Evolutionary conservation across 1,140 invertebrate genomes (phyloP).

Genomic region (Conus ventricosus): DNA sequence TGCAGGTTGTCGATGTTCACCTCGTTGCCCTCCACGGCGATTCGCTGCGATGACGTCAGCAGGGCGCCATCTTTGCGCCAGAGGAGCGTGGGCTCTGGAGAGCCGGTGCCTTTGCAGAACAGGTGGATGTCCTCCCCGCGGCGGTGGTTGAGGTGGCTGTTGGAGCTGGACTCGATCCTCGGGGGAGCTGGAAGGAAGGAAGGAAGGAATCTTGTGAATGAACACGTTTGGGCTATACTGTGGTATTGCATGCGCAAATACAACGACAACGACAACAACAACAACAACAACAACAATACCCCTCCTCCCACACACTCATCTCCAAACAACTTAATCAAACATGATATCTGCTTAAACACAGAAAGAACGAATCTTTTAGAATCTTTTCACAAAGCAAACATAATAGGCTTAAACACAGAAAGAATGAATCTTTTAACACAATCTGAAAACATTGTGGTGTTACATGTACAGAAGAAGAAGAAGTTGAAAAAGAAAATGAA

Average conservation of each 20-base stretch:
- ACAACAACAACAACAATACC: no score
- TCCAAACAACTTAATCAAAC: no score
- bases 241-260: neutral
- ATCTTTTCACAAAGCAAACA: neutral
- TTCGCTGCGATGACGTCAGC: slow-evolving; percentile 40
- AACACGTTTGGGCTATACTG: neutral
- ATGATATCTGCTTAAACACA: neutral
- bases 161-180: slow-evolving; percentile 58
- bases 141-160: slow-evolving; percentile 50
- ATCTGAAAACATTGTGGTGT: neutral
- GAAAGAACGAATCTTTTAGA: neutral
- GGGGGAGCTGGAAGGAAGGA: slow-evolving; percentile 58
- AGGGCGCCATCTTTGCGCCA: slow-evolving; percentile 64
- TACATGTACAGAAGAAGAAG: neutral
- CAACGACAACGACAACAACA: neutral
- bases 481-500: no score
- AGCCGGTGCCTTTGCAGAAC: slow-evolving; percentile 95
- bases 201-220: neutral
- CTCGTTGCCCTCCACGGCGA: slow-evolving; percentile 47
- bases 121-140: slow-evolving; percentile 91
- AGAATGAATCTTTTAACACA: neutral
- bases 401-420: neutral
- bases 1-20: slow-evolving; percentile 87
- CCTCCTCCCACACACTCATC: neutral
- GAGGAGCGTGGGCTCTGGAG: slow-evolving; percentile 61